These are phyloP conservation scores for Therioaphis trifolii DNA, from an alignment of 2,888 invertebrate species.

Conservation along the genomic window DNA sequence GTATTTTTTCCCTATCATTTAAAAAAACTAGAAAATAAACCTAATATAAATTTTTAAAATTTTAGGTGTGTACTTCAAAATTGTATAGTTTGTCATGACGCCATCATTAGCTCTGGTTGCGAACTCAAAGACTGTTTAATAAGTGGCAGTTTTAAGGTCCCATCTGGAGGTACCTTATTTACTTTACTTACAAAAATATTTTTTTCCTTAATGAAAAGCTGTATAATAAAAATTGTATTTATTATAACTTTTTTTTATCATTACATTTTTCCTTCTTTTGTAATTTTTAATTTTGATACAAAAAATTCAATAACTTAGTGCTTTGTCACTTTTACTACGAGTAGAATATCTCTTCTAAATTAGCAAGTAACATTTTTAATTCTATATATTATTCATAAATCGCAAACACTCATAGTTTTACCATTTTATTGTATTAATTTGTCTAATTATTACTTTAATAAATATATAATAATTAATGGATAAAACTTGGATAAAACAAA, in stretches of 20 bases:
- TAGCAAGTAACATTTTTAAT: too few relatives aligned
- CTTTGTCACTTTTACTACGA: background rate
- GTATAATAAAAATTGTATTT: background rate
- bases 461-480: too few relatives aligned
- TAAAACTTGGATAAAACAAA: too few relatives aligned
- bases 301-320: background rate
- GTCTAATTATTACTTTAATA: too few relatives aligned
- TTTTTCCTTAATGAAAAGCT: background rate
- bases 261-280: background rate
- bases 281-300: background rate
- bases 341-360: background rate
- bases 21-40: too few relatives aligned
- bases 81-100: conserved; percentile 81
- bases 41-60: conserved; percentile 65
- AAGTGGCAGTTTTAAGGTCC: conserved; percentile 76
- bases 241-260: background rate
- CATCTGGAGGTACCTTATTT: conserved; percentile 69
- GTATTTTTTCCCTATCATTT: too few relatives aligned
- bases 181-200: conserved; percentile 13
- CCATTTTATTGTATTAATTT: too few relatives aligned
- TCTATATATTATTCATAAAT: too few relatives aligned
- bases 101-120: conserved; percentile 76
- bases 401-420: too few relatives aligned
- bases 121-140: conserved; percentile 82
- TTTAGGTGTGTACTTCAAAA: conserved; percentile 78